These are phyloP conservation scores for Platalea minor DNA, from an alignment of 2,797 vertebrate genomes.

Conservation along the genomic window DNA sequence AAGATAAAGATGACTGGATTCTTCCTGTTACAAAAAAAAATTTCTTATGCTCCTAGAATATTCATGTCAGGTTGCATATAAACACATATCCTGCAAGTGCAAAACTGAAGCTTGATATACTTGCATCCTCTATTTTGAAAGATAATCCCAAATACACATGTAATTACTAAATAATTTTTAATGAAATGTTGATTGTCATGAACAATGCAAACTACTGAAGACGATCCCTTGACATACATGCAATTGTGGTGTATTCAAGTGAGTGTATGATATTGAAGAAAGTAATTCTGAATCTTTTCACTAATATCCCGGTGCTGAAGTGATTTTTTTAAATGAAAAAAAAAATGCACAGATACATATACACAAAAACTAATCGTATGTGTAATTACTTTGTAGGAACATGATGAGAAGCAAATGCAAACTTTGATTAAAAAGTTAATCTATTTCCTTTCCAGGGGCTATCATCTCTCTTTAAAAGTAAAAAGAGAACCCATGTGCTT, in stretches of 20 bases:
- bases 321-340: neutral
- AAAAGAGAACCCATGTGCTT: neutral
- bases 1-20: neutral
- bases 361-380: neutral
- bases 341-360: neutral
- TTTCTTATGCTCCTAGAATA: neutral
- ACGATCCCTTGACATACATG: neutral
- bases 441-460: neutral
- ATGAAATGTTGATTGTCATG: neutral
- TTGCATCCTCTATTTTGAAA: neutral
- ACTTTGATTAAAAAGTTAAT: neutral
- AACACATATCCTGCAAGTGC: neutral
- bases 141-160: neutral
- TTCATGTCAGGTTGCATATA: neutral
- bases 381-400: neutral
- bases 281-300: neutral
- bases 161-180: neutral
- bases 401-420: neutral
- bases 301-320: neutral
- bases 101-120: neutral
- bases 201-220: neutral
- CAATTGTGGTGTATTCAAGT: fast-evolving
- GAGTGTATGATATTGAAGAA: neutral
- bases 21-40: neutral
- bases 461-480: neutral